These are phyloP conservation scores for Drosophila multiciliata DNA, from an alignment of 2,888 invertebrate species.

Conservation along the genomic window DNA sequence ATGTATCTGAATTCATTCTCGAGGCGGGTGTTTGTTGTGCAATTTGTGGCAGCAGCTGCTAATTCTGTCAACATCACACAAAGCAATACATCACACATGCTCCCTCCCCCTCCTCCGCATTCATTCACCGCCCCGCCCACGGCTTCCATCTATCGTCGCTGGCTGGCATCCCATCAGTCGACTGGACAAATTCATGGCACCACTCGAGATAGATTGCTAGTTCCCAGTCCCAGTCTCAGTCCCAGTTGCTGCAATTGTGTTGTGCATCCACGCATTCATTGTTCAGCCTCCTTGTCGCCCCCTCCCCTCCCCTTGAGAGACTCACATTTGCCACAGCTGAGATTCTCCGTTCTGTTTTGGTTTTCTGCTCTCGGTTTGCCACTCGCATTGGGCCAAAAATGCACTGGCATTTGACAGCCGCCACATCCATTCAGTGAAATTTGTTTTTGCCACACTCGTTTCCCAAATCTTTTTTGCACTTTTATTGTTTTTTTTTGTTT, in stretches of 20 bases:
- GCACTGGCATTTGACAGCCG: slow-evolving; percentile 76
- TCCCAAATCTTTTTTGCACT: slow-evolving; percentile 7
- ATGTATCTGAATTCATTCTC: neutral
- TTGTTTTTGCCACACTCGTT: slow-evolving; percentile 42
- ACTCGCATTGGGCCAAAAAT: slow-evolving; percentile 59
- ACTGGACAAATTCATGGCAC: slow-evolving; percentile 73
- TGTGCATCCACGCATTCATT: slow-evolving; percentile 60
- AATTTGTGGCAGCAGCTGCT: slow-evolving; percentile 77
- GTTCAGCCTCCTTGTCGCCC: slow-evolving; percentile 2
- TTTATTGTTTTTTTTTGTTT: slow-evolving; percentile 2
- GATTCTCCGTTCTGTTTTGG: slow-evolving; percentile 31
- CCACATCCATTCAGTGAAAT: slow-evolving; percentile 69
- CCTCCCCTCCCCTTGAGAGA: neutral
- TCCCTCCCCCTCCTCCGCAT: neutral
- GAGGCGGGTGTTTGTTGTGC: slow-evolving; percentile 51
- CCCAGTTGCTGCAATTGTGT: slow-evolving; percentile 47
- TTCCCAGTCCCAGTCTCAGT: neutral
- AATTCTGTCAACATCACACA: slow-evolving; percentile 79
- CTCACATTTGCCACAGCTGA: slow-evolving; percentile 49
- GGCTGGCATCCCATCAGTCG: slow-evolving; percentile 51
- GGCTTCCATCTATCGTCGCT: slow-evolving; percentile 12
- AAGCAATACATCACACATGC: slow-evolving; percentile 76
- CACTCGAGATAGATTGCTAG: slow-evolving; percentile 76
- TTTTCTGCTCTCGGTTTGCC: slow-evolving; percentile 8
- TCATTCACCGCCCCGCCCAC: neutral